phyloP scores from a whole-genome alignment of 2,888 invertebrate genomes.

The Agrochola circellaris region DNA sequence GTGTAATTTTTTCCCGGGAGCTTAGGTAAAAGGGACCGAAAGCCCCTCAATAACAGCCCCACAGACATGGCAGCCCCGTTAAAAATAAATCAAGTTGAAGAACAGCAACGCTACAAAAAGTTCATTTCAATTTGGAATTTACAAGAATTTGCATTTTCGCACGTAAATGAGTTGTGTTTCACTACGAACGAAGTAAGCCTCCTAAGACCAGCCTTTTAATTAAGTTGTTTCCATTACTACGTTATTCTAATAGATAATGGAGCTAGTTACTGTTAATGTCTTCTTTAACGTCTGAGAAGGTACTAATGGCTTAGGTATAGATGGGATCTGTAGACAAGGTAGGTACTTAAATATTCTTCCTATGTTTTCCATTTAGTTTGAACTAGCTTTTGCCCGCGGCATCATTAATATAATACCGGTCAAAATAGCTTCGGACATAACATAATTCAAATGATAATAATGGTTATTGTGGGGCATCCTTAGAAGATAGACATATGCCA shows the following conservation, averaged over 20 bases:
- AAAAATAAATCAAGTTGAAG: constrained; percentile 73
- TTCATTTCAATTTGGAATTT: constrained; percentile 48
- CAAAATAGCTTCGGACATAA: too few relatives aligned
- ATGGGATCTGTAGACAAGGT: background rate
- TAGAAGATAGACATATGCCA: too few relatives aligned
- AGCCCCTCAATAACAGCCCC: constrained; percentile 71
- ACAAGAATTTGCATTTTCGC: constrained; percentile 39
- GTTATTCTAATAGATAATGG: constrained; percentile 29
- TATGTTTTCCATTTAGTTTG: background rate
- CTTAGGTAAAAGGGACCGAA: constrained; percentile 50
- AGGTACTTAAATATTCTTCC: background rate
- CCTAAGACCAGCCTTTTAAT: constrained; percentile 44
- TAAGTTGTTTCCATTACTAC: constrained; percentile 33
- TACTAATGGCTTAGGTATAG: constrained; percentile 1
- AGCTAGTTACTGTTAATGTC: constrained; percentile 32
- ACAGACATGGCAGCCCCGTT: constrained; percentile 64
- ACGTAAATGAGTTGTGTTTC: constrained; percentile 40
- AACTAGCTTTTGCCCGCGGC: too few relatives aligned
- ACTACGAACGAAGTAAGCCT: background rate
- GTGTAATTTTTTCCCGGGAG: constrained; percentile 62
- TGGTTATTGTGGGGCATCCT: too few relatives aligned
- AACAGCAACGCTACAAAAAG: constrained; percentile 59
- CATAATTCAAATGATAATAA: too few relatives aligned
- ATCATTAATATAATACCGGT: too few relatives aligned
- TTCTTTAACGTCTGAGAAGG: constrained; percentile 13